Base-by-base conservation (phyloP, 2,888 invertebrate genomes). In the Sarcophaga subvicina region DNA sequence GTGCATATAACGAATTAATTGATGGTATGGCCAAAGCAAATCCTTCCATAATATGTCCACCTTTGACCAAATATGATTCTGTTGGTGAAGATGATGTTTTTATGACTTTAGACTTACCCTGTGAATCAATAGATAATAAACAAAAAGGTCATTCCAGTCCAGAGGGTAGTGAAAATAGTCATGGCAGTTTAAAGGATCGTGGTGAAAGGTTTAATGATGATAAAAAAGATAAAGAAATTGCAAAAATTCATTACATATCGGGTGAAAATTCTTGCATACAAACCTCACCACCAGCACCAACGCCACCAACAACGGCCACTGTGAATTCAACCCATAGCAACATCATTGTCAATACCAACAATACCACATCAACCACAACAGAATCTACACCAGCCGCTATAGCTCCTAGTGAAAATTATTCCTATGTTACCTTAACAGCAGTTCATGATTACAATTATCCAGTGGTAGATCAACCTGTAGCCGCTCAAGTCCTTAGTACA, bases 11-110 rank as follows among this genome's bases (percentile, higher is more conserved):
- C 92, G 98, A 98, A 93, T 94, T 98, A 91, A 94, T 97, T 93
- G 97, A 98, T 95, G 98, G 98, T 94, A 95, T 97, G 94, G 95
- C 96, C 92, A 96, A 96, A 94, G 95, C 95, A 91, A 96, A 95
- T 95, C 95, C 96, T 88, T 94, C 95, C 88, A 91, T 93, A 85
- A 91, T 91, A 89, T 93, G 93, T 92, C 92, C 92, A 86, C 91
- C 92, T 90, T 89, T 93, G 82, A 91, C 93, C 84, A 93, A 93
- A 93, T 93, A 95, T 94, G 95, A 95, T 93, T 95, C 97, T 91
- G 96, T 96, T 88, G 97, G 97, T 88, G 98, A 98, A 93, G 98
- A 98, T 92, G 98, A 98, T 93, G 98, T 98, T 90, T 98, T 98
- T 94, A 98, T 98, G 97, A 97, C 98, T 90, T 94, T 98, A 91